phyloP scores from a whole-genome alignment of 1,140 invertebrate species.

The Odontomachus brunneus region DNA sequence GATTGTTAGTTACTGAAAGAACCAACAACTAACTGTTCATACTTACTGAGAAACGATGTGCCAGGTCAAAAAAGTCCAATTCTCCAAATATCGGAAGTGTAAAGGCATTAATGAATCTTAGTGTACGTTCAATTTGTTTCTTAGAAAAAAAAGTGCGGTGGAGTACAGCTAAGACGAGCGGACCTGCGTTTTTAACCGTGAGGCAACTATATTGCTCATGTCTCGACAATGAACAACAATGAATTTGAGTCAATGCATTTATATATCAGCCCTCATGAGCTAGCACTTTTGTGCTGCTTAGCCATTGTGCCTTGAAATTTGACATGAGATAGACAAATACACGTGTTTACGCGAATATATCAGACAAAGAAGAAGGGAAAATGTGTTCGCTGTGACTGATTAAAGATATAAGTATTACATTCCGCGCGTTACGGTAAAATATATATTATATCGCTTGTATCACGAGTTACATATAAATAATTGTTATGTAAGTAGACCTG shows the following conservation, averaged over 20 bases:
- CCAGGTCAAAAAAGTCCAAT: too few species aligned
- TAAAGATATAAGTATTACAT: constrained; percentile 58
- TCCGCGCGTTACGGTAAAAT: constrained; percentile 1
- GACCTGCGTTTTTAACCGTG: background rate
- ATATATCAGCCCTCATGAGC: constrained; percentile 8
- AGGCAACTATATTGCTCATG: background rate
- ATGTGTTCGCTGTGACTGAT: constrained; percentile 49
- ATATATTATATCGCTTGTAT: constrained; percentile 1
- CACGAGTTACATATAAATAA: constrained; percentile 23
- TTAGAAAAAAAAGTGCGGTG: too few species aligned
- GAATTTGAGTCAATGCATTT: constrained; percentile 48
- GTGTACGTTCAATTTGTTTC: too few species aligned
- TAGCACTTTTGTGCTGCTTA: constrained; percentile 59
- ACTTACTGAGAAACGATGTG: too few species aligned
- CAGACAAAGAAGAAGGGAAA: constrained; percentile 1
- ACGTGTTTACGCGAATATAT: constrained; percentile 50
- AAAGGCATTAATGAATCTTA: too few species aligned
- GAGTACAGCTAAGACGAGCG: constrained; percentile 6
- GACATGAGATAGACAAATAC: constrained; percentile 31
- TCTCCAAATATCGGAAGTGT: too few species aligned
- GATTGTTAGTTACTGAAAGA: too few species aligned
- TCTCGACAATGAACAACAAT: constrained; percentile 15
- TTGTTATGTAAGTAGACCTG: constrained; percentile 38
- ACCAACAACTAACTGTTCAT: too few species aligned
- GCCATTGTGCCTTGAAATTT: constrained; percentile 67